These are phyloP conservation scores for Rhipidura dahli DNA, from an alignment of 2,113 vertebrate genomes.

Conservation along the genomic window DNA sequence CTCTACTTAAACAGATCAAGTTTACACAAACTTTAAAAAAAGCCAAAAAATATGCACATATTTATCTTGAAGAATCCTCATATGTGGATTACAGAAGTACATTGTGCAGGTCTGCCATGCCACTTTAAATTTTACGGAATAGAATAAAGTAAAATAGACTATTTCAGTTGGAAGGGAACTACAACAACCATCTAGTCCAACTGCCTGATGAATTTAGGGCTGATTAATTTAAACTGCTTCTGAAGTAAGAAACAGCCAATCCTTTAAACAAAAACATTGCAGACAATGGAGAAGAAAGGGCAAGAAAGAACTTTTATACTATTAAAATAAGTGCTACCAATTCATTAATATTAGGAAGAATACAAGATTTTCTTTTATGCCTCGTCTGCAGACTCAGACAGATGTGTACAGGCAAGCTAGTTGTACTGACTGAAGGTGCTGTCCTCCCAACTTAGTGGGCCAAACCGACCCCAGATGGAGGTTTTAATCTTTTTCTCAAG, in stretches of 20 bases:
- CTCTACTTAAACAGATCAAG: neutral
- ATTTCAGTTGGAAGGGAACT: neutral
- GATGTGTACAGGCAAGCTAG: neutral
- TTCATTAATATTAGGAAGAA: neutral
- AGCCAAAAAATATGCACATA: neutral
- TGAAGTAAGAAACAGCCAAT: neutral
- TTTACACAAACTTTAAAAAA: neutral
- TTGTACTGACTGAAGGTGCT: neutral
- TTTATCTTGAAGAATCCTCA: neutral
- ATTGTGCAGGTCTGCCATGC: neutral
- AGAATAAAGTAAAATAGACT: neutral
- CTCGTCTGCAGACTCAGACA: neutral
- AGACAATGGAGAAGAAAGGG: neutral
- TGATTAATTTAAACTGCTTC: neutral
- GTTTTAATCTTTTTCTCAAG: neutral
- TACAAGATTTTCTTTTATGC: neutral
- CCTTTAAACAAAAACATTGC: neutral
- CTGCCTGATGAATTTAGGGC: neutral
- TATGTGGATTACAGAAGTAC: neutral
- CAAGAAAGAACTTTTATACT: neutral
- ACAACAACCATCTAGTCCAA: neutral
- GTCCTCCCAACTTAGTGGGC: rapidly evolving
- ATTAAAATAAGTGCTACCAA: neutral
- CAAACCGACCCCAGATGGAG: neutral
- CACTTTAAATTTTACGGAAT: neutral